Conservation (phyloP, 2,888 invertebrate species). For the Vanessa cardui region DNA sequence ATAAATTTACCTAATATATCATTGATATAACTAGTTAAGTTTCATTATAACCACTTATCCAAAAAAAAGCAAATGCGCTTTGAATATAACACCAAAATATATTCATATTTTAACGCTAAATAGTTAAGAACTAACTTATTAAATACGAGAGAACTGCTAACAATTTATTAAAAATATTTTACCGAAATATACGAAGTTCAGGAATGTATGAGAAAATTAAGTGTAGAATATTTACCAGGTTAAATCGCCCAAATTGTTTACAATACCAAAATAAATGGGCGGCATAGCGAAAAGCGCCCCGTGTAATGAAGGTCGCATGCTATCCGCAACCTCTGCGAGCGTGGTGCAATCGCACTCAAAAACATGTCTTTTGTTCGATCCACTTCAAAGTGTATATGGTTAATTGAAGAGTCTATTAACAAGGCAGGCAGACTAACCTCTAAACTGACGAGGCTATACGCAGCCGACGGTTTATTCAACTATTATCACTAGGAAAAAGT, state of each 20-base stretch:
- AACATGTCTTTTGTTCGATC: slow-evolving; percentile 23
- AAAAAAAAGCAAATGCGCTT: no score
- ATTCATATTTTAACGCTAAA: no score
- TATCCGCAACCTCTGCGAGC: slow-evolving; percentile 12
- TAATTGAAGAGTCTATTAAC: slow-evolving; percentile 18
- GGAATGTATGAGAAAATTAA: background rate
- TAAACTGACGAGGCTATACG: background rate
- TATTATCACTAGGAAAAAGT: background rate
- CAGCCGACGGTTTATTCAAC: background rate
- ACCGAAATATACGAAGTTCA: background rate
- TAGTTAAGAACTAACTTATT: no score
- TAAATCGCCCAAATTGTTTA: background rate
- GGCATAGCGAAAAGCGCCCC: background rate
- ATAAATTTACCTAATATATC: no score
- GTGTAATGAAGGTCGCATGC: slow-evolving; percentile 17
- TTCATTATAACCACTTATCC: no score
- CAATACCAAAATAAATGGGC: slow-evolving; percentile 2
- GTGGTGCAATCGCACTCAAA: slow-evolving; percentile 15
- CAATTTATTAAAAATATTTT: background rate
- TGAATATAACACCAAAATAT: no score
- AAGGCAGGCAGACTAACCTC: slow-evolving; percentile 4
- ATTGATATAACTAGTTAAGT: no score
- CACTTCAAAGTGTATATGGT: slow-evolving; percentile 13
- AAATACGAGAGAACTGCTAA: no score
- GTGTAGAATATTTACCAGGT: background rate